Evolutionary conservation across 2,113 vertebrate species (phyloP), one percentile per base, ranked within the genome.

Genomic region (Alethe castanea): DNA sequence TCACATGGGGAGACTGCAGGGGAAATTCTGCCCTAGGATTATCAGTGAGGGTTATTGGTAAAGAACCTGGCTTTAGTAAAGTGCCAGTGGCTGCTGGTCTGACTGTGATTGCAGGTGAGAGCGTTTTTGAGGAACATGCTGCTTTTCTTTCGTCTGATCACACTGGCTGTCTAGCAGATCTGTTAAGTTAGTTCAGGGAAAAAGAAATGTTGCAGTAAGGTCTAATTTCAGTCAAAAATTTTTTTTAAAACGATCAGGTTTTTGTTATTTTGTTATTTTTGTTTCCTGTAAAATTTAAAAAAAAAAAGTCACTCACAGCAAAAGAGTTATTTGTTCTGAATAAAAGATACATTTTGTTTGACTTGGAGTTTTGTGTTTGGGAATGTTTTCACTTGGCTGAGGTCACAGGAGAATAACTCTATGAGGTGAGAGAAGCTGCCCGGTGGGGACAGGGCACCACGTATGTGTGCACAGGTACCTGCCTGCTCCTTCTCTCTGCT

Each of bases 391-490:
- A 2, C 64, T 56, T 72, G 62, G 19, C 16, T 47, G 38, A 67
- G 61, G 42, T 52, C 0, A 1, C 57, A 20, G 29, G 29, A 57
- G 47, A 66, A 14, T 20, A 53, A 33, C 14, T 42, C 14, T 15
- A 47, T 38, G 78, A 76, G 48, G 40, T 38, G 61, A 29, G 64
- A 25, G 35, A 57, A 54, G 64, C 38, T 73, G 60, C 36, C 29
- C 0, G 2, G 0, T 17, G 45, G 60, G 65, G 35, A 81, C 52
- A 59, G 56, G 70, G 38, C 33, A 53, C 47, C 50, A 19, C 23
- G 18, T 9, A 6, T 4, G 12, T 1, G 0, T n/a, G 28, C 0
- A 0, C 42, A 35, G 64, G 44, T 65, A 29, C 33, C 59, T 60
- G 22, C 89, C 42, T 3, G 5, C 61, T 87, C 1, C 0, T 35